Base-by-base conservation (phyloP, 2,888 invertebrate genomes). In the Liopterus haemorrhoidalis region DNA sequence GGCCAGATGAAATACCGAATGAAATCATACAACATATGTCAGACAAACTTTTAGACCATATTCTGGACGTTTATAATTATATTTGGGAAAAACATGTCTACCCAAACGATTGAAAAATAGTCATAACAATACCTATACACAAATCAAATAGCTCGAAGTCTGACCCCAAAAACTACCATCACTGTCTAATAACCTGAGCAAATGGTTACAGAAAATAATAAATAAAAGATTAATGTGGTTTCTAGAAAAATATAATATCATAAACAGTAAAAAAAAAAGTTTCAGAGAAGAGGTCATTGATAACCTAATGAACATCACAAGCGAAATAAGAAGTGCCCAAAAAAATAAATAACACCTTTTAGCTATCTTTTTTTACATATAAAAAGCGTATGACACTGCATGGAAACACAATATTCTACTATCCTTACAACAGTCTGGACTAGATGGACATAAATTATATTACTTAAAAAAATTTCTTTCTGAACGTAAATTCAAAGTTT, bases 171-270 rank as follows among this genome's bases (percentile, higher is more conserved):
- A 35, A 35, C 20, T 35, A 35, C n/a, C 16, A 12, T 46, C 41
- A 3, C 27, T 41, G 9, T 40, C 33, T 8, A 30, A 18, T 20
- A 41, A 8, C n/a, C 12, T 41, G 19, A 41, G 41, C 22, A 46
- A 41, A 35, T 6, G 41, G 12, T 8, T 51, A 2, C 41, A 53
- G 43, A 52, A 51, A 46, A 47, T 47, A 4, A 31, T 52, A 1
- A 47, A 54, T 30, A 42, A 43, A 21, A 36, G 52, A 48, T 36
- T 49, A 8, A 11, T 33, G 6, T 49, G 49, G 46, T 35, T 31
- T 5, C 35, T 53, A 6, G 50, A 53, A 45, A 18, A 18, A n/a
- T 37, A 48, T 3, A 24, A 48, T 9, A 28, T 48, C 5, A 11
- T 51, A 11, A 15, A 8, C 4, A 14, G 37, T 5, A 6, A 3